Conservation (phyloP, 2,888 invertebrate genomes). For the Lucinisca nassula region DNA sequence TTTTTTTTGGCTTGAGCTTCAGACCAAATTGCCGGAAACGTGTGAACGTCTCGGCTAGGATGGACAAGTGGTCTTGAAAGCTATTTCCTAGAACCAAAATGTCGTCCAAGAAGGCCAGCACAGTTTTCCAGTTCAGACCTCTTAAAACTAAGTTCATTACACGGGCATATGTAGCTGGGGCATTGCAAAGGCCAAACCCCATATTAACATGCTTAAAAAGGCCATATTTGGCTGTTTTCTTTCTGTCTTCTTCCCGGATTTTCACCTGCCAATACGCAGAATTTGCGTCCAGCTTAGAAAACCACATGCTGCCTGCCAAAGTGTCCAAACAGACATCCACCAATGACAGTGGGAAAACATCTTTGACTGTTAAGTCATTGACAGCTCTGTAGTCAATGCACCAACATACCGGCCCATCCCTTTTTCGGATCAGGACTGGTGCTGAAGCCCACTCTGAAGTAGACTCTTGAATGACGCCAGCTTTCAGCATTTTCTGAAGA, state of each 20-base stretch:
- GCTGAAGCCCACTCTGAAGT: slow-evolving; percentile 59
- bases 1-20: slow-evolving; percentile 54
- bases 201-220: slow-evolving; percentile 61
- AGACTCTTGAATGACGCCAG: slow-evolving; percentile 46
- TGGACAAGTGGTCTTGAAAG: slow-evolving; percentile 49
- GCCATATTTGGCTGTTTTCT: slow-evolving; percentile 69
- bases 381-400: slow-evolving; percentile 17
- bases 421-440: slow-evolving; percentile 57
- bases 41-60: slow-evolving; percentile 42
- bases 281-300: slow-evolving; percentile 58
- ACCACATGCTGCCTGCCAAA: slow-evolving; percentile 49
- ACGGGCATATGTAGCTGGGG: slow-evolving; percentile 56
- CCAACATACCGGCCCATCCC: slow-evolving; percentile 18
- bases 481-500: slow-evolving; percentile 47
- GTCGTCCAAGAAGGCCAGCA: slow-evolving; percentile 68
- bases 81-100: slow-evolving; percentile 61
- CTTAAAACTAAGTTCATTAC: slow-evolving; percentile 20
- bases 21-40: slow-evolving; percentile 46
- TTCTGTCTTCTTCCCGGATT: slow-evolving; percentile 45
- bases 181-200: slow-evolving; percentile 69
- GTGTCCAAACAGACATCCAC: slow-evolving; percentile 58
- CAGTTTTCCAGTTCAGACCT: slow-evolving; percentile 15
- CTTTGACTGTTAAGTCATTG: background rate
- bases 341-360: slow-evolving; percentile 21
- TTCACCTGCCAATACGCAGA: slow-evolving; percentile 64